These are phyloP conservation scores for Trypoxylon attenuatum DNA, from an alignment of 2,888 invertebrate genomes.

Conservation along the genomic window DNA sequence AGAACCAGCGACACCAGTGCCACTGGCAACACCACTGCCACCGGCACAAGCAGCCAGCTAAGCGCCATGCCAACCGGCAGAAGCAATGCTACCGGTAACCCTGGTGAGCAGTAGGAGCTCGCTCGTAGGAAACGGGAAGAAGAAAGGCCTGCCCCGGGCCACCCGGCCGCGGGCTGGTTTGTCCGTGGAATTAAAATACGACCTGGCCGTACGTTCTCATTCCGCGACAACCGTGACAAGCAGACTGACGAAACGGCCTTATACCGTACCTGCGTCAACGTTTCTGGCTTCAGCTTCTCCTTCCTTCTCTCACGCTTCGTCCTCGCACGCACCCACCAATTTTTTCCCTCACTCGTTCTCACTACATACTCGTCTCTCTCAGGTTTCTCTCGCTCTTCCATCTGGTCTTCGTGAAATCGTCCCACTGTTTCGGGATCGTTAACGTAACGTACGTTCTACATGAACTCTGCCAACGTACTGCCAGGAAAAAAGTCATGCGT, in stretches of 20 bases:
- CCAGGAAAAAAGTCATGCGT: constrained; percentile 12
- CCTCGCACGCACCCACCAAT: constrained; percentile 39
- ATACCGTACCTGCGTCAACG: constrained; percentile 58
- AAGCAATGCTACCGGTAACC: too few relatives aligned
- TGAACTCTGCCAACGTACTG: constrained; percentile 12
- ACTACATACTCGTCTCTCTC: too few relatives aligned
- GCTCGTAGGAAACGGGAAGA: constrained; percentile 63
- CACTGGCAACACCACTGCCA: constrained; percentile 27
- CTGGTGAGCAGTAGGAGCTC: constrained; percentile 30
- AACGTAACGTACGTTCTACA: constrained; percentile 43
- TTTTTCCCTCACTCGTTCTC: constrained; percentile 15
- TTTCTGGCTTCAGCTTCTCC: constrained; percentile 44
- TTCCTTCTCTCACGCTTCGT: constrained; percentile 13
- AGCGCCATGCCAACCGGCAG: too few relatives aligned
- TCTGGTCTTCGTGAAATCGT: constrained; percentile 46
- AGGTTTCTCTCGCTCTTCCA: too few relatives aligned
- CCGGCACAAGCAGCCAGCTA: too few relatives aligned
- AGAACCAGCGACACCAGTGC: constrained; percentile 37
- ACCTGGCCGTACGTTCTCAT: constrained; percentile 73
- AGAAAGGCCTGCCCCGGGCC: constrained; percentile 57
- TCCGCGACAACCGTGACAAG: constrained; percentile 70
- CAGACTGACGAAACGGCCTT: constrained; percentile 72
- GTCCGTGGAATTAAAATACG: constrained; percentile 74
- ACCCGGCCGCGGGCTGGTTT: constrained; percentile 55
- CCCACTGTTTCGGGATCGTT: constrained; percentile 46